These are phyloP conservation scores for Apocheima hispidaria DNA, from an alignment of 2,888 invertebrate genomes.

Conservation along the genomic window DNA sequence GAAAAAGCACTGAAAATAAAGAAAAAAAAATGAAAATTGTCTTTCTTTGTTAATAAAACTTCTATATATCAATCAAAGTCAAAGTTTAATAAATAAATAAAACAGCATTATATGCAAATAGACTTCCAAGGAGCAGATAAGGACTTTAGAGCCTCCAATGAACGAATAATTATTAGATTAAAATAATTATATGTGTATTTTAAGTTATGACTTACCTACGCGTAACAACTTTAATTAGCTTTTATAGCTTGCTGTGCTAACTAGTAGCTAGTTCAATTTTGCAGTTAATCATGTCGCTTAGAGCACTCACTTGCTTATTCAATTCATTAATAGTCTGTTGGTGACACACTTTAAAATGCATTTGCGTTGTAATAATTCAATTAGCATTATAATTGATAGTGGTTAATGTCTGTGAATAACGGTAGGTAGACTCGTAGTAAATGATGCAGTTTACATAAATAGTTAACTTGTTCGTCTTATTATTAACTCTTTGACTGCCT, in stretches of 20 bases:
- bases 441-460: neutral
- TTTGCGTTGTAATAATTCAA: conserved; percentile 2
- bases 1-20: too few species aligned
- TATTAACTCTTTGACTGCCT: too few species aligned
- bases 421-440: neutral
- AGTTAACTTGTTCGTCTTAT: neutral
- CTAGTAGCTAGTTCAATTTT: neutral
- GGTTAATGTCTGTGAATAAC: neutral
- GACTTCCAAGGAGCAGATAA: too few species aligned
- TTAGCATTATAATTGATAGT: neutral
- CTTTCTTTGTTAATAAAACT: too few species aligned
- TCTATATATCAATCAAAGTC: too few species aligned
- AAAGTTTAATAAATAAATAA: too few species aligned
- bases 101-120: too few species aligned
- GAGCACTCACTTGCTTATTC: neutral
- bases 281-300: conserved; percentile 1
- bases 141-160: too few species aligned
- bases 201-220: neutral
- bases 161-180: too few species aligned
- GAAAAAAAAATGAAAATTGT: too few species aligned
- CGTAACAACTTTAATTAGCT: neutral
- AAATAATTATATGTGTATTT: too few species aligned
- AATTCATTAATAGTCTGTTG: neutral
- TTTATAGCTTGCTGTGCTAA: conserved; percentile 1
- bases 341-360: conserved; percentile 14